Evolutionary conservation across 1,140 invertebrate species (phyloP).

Genomic region (Monochamus saltuarius): DNA sequence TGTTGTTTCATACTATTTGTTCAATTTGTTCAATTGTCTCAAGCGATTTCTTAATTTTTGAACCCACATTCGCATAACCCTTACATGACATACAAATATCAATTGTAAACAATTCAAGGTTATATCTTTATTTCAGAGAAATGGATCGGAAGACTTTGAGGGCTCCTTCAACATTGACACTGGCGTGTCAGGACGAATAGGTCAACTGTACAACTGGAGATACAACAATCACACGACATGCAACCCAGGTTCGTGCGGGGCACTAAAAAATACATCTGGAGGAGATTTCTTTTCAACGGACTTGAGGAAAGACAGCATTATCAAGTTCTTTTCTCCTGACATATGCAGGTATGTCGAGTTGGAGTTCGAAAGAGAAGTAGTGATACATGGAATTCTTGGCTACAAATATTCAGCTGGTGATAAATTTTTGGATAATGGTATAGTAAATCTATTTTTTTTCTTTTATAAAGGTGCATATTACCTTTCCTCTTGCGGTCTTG

Average conservation of each 20-base stretch:
- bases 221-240: conserved; percentile 53
- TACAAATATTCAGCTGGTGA: conserved; percentile 57
- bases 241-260: conserved; percentile 50
- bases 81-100: too few species aligned
- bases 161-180: conserved; percentile 42
- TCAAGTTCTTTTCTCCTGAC: conserved; percentile 66
- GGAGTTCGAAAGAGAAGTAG: conserved; percentile 34
- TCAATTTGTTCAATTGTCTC: too few species aligned
- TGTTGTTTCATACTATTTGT: too few species aligned
- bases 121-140: conserved; percentile 60
- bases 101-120: too few species aligned
- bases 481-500: too few species aligned
- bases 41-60: too few species aligned
- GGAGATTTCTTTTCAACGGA: conserved; percentile 75
- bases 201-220: conserved; percentile 59
- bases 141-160: conserved; percentile 38
- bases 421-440: conserved; percentile 62
- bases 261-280: conserved; percentile 60
- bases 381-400: conserved; percentile 55
- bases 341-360: conserved; percentile 60
- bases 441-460: not conserved
- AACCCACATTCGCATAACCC: too few species aligned
- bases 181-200: conserved; percentile 50
- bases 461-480: too few species aligned
- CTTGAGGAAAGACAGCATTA: conserved; percentile 57